These are phyloP conservation scores for Bryconaethiops microstoma DNA, from an alignment of 2,797 vertebrate species.

Conservation along the genomic window DNA sequence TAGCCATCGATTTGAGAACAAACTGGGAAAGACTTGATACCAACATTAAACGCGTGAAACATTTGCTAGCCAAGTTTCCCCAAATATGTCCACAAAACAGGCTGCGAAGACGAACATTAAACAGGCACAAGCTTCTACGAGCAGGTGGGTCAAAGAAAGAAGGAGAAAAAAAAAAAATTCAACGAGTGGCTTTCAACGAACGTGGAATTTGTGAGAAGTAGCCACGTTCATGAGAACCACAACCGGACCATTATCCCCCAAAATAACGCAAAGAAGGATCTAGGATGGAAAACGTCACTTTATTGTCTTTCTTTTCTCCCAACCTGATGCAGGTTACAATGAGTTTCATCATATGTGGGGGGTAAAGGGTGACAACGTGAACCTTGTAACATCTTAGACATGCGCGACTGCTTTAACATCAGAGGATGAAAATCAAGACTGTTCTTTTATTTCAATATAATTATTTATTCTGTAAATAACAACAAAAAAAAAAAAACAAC, in stretches of 20 bases:
- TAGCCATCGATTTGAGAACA: too few relatives aligned
- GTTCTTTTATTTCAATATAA: slow-evolving; percentile 54
- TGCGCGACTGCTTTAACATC: slow-evolving; percentile 53
- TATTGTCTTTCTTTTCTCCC: slow-evolving; percentile 54
- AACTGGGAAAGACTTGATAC: too few relatives aligned
- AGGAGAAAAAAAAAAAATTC: background rate
- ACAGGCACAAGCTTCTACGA: background rate
- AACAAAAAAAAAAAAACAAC: slow-evolving; percentile 19
- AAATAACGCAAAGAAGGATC: slow-evolving; percentile 65
- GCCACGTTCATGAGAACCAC: slow-evolving; percentile 25
- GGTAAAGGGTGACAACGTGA: slow-evolving; percentile 51
- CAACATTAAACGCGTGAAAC: too few relatives aligned
- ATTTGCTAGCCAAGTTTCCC: too few relatives aligned
- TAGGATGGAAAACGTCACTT: slow-evolving; percentile 65
- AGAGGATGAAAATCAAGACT: slow-evolving; percentile 53
- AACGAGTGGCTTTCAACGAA: background rate
- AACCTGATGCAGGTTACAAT: slow-evolving; percentile 70
- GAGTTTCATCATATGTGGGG: slow-evolving; percentile 59
- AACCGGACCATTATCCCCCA: slow-evolving; percentile 48
- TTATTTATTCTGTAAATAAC: slow-evolving; percentile 47
- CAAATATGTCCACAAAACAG: too few relatives aligned
- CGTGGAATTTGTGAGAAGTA: slow-evolving; percentile 1
- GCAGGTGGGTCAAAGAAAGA: background rate
- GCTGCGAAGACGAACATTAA: too few relatives aligned
- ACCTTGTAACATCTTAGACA: slow-evolving; percentile 60